Conservation (phyloP, 2,797 vertebrate genomes). For the Galagoides demidoff region DNA sequence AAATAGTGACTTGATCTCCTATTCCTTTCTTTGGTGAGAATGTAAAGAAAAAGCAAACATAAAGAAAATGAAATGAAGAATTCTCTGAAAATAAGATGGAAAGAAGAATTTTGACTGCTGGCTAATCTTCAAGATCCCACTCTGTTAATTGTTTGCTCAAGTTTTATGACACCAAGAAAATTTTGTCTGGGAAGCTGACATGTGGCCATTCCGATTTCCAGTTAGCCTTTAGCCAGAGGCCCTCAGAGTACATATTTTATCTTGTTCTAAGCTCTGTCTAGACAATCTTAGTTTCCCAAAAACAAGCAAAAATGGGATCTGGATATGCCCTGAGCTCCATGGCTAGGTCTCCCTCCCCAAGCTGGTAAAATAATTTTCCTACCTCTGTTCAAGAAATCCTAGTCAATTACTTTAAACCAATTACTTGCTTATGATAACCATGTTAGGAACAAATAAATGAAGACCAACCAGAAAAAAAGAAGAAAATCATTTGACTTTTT, state of each 20-base stretch:
- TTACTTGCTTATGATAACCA: constrained; percentile 20
- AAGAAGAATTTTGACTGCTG: background rate
- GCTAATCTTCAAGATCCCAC: background rate
- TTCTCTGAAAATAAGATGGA: background rate
- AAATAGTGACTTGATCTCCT: background rate
- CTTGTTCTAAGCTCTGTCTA: constrained; percentile 35
- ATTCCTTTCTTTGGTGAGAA: background rate
- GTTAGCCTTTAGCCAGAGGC: background rate
- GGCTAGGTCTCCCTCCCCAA: background rate
- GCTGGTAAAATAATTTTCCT: constrained; percentile 36
- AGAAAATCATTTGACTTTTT: constrained; percentile 49
- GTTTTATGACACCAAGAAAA: background rate
- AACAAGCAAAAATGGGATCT: constrained; percentile 40
- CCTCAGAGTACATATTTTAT: background rate
- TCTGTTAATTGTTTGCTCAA: background rate
- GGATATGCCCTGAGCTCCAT: background rate
- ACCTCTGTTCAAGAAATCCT: constrained; percentile 7
- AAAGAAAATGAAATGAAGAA: background rate
- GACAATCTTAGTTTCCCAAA: constrained; percentile 15
- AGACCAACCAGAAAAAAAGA: background rate
- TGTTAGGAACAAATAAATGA: constrained; percentile 40
- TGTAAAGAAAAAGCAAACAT: constrained; percentile 33
- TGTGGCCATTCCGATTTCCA: background rate
- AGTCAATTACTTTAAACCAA: constrained; percentile 1
- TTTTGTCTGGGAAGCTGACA: background rate